These are phyloP conservation scores for Brenthis hecate DNA, from an alignment of 2,888 invertebrate genomes.

Conservation along the genomic window DNA sequence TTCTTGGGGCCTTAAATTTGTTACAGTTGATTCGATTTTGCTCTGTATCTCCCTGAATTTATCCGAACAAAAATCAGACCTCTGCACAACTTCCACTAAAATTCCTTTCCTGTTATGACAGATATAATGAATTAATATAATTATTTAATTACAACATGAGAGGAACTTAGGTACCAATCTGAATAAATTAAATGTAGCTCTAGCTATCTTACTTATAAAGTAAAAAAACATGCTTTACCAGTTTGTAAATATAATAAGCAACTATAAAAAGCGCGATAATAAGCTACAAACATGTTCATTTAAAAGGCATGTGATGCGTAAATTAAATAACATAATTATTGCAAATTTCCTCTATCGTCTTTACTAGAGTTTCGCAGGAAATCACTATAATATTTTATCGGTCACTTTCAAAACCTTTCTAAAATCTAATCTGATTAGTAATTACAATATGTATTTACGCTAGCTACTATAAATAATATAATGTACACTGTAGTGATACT, in stretches of 20 bases:
- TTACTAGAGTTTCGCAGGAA: not conserved
- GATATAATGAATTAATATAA: not conserved
- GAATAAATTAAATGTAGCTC: not conserved
- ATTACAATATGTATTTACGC: too few species aligned
- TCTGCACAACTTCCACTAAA: slow-evolving; percentile 89
- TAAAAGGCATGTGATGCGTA: not conserved
- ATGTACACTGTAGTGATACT: too few species aligned
- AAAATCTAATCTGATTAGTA: not conserved
- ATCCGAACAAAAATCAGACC: slow-evolving; percentile 90
- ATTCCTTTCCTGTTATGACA: slow-evolving; percentile 86
- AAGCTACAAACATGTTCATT: slow-evolving; percentile 7
- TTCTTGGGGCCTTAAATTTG: slow-evolving; percentile 90
- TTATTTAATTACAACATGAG: too few species aligned
- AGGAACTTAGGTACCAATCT: too few species aligned
- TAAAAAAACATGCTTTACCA: not conserved
- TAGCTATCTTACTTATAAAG: not conserved
- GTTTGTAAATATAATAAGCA: not conserved
- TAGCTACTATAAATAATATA: too few species aligned
- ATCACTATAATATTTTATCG: slow-evolving; percentile 8
- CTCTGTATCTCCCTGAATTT: slow-evolving; percentile 91
- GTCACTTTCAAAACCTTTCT: not conserved
- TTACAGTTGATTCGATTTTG: slow-evolving; percentile 88
- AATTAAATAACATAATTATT: not conserved
- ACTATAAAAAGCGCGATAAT: not conserved
- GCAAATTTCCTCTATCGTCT: not conserved